These are phyloP conservation scores for Xyrauchen texanus DNA, from an alignment of 2,113 vertebrate species.

Conservation along the genomic window DNA sequence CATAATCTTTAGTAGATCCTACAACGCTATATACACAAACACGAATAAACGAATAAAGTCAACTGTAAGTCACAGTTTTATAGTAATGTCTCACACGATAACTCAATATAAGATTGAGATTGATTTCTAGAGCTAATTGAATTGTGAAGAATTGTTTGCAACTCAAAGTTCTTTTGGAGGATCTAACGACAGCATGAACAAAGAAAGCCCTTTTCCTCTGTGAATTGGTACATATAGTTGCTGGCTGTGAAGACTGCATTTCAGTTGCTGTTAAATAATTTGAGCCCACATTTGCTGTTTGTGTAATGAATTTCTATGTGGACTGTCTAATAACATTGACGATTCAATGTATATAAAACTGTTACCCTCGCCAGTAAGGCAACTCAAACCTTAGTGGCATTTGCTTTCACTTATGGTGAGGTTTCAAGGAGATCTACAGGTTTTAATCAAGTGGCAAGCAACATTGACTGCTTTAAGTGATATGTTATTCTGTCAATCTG, in stretches of 20 bases:
- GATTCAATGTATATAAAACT: background rate
- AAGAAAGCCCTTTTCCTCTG: background rate
- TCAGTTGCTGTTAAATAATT: no score
- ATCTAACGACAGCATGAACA: background rate
- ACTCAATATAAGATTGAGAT: background rate
- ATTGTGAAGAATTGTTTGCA: no score
- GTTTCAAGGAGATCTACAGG: background rate
- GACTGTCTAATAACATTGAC: no score
- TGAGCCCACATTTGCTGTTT: no score
- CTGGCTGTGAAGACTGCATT: no score
- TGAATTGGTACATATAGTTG: background rate
- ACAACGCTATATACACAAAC: background rate
- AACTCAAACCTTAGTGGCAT: background rate
- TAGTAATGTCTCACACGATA: no score
- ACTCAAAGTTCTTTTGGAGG: background rate
- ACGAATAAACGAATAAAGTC: background rate
- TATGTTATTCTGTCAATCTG: background rate
- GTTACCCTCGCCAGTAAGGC: background rate
- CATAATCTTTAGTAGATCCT: background rate
- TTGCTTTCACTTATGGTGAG: background rate
- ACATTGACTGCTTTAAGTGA: background rate
- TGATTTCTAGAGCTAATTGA: background rate
- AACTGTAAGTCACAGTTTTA: background rate
- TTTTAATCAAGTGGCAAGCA: background rate
- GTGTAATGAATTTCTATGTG: no score